A percentile compares a stretch with the other conserved stretches of the same genome.
phyloP scores from a whole-genome alignment of 2,888 invertebrate species.

The Oithona nana region DNA sequence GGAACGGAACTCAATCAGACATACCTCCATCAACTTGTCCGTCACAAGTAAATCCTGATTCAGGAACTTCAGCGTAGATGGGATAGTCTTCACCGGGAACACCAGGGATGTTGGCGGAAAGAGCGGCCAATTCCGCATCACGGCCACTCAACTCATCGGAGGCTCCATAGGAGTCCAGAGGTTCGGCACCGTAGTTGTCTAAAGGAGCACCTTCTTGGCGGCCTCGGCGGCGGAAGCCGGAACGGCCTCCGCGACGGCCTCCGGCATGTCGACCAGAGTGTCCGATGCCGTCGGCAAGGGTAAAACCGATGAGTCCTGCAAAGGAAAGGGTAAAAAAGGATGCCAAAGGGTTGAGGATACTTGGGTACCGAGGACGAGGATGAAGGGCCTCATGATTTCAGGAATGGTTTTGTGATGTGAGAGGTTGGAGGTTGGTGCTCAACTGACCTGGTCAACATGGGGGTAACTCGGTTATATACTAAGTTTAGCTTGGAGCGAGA shows the following conservation, averaged over 20 bases:
- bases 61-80: slow-evolving; percentile 51
- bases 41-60: slow-evolving; percentile 60
- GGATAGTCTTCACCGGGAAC: slow-evolving; percentile 66
- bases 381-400: not conserved
- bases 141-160: not conserved
- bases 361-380: not conserved
- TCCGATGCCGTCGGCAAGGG: not conserved
- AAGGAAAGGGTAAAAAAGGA: not conserved
- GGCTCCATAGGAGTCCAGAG: not conserved
- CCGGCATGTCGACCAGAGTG: not conserved
- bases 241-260: not conserved
- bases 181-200: not conserved
- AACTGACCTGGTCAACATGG: not conserved
- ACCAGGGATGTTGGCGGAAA: slow-evolving; percentile 40
- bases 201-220: not conserved
- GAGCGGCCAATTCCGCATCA: not conserved
- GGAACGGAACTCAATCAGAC: not conserved
- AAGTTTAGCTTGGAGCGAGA: not conserved
- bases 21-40: slow-evolving; percentile 46
- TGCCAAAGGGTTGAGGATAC: not conserved
- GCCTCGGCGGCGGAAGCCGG: not conserved
- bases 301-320: not conserved
- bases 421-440: not conserved
- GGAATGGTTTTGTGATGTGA: too few species aligned
- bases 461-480: not conserved